Evolutionary conservation across 2,888 invertebrate species (phyloP).

Genomic region (Agrochola litura): DNA sequence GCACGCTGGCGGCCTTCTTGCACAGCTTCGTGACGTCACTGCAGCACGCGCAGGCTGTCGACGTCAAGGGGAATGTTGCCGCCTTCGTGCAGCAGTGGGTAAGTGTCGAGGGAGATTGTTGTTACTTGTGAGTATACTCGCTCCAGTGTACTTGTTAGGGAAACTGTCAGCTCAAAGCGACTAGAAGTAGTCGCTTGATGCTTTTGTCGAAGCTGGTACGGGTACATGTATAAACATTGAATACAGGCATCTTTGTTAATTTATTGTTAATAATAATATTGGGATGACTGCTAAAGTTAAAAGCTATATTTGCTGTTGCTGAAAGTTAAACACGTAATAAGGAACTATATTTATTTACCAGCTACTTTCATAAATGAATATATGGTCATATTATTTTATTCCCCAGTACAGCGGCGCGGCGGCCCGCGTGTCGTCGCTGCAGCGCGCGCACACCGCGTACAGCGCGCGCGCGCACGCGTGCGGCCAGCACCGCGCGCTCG

Average conservation of each 20-base stretch:
- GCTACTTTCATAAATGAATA: neutral
- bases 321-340: neutral
- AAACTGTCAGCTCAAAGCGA: neutral
- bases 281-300: neutral
- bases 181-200: neutral
- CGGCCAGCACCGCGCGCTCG: neutral
- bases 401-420: slow-evolving; percentile 64
- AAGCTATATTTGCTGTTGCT: neutral
- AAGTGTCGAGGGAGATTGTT: slow-evolving; percentile 42
- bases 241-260: no score
- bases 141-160: neutral
- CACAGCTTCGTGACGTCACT: slow-evolving; percentile 51
- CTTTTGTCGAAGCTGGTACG: neutral
- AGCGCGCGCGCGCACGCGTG: neutral
- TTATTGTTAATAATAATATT: neutral
- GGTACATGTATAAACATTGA: neutral
- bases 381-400: neutral
- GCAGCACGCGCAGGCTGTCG: slow-evolving; percentile 50
- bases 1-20: slow-evolving; percentile 49
- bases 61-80: slow-evolving; percentile 65
- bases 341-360: neutral
- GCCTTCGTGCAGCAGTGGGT: slow-evolving; percentile 78
- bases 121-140: neutral
- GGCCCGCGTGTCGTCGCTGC: slow-evolving; percentile 69
- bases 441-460: slow-evolving; percentile 58